Percentiles rank a stretch among this genome's conserved stretches.
Conservation (phyloP, 2,888 invertebrate species). For the Caenorhabditis sp. region DNA sequence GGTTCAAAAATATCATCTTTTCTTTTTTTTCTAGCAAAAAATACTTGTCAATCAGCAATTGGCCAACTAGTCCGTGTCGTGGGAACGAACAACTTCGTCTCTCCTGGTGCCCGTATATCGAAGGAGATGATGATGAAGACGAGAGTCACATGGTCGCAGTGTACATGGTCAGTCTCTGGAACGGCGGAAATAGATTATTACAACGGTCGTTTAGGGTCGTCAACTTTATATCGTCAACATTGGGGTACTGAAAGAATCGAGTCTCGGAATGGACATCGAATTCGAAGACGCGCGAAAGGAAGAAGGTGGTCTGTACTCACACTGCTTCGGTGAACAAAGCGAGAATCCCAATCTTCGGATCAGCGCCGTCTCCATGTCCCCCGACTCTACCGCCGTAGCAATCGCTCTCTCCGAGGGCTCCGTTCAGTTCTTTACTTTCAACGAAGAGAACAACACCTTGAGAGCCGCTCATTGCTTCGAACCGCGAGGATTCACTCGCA, state of each 20-base stretch:
- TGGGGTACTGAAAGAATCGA: conserved; percentile 48
- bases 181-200: too few relatives aligned
- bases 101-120: conserved; percentile 80
- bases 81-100: conserved; percentile 58
- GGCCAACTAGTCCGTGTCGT: conserved; percentile 30
- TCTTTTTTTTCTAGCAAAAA: conserved; percentile 42
- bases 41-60: conserved; percentile 43
- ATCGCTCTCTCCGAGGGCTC: conserved; percentile 70
- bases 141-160: conserved; percentile 70
- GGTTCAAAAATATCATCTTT: not conserved
- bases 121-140: conserved; percentile 64
- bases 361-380: conserved; percentile 74
- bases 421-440: conserved; percentile 77
- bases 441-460: conserved; percentile 59
- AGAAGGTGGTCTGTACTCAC: conserved; percentile 61
- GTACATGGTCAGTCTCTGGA: conserved; percentile 53
- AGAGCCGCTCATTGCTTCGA: conserved; percentile 73
- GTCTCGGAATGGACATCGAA: conserved; percentile 32
- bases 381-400: conserved; percentile 80
- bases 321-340: conserved; percentile 58
- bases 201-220: too few relatives aligned
- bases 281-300: conserved; percentile 60
- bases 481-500: conserved; percentile 65
- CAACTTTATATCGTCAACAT: conserved; percentile 72
- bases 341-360: conserved; percentile 52